These are phyloP conservation scores for Strongylocentrotus purpuratus DNA, from an alignment of 35 echinoderm and acorn worm genomes.

Conservation along the genomic window DNA sequence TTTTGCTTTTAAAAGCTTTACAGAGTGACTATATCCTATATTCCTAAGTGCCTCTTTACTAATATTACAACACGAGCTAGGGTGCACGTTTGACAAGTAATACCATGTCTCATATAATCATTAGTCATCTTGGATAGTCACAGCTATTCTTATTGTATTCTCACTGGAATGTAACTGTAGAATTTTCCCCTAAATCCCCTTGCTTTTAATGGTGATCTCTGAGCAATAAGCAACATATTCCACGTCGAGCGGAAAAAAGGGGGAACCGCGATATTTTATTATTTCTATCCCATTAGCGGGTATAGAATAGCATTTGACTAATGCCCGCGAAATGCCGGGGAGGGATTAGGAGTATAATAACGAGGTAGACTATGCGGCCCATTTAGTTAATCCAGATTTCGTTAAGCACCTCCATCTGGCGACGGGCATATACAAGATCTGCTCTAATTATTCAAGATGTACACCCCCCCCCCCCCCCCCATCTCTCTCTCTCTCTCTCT, in stretches of 20 bases:
- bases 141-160: background rate
- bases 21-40: background rate
- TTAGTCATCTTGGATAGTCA: background rate
- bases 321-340: background rate
- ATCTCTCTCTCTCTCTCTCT: background rate
- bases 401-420: slow-evolving; percentile 11
- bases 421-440: background rate
- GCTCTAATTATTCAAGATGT: background rate
- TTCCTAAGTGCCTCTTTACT: background rate
- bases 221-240: background rate
- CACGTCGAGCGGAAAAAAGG: background rate
- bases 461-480: background rate
- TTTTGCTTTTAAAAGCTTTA: background rate
- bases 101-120: background rate
- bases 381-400: slow-evolving; percentile 34
- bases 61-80: background rate
- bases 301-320: background rate
- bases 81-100: background rate
- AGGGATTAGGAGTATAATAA: slow-evolving; percentile 14
- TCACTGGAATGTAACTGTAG: background rate
- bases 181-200: background rate
- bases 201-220: background rate
- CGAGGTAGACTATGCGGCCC: background rate
- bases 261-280: background rate
- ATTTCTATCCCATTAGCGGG: slow-evolving; percentile 1